These are phyloP conservation scores for Scyliorhinus canicula DNA, from an alignment of 2,797 vertebrate genomes.

Conservation along the genomic window DNA sequence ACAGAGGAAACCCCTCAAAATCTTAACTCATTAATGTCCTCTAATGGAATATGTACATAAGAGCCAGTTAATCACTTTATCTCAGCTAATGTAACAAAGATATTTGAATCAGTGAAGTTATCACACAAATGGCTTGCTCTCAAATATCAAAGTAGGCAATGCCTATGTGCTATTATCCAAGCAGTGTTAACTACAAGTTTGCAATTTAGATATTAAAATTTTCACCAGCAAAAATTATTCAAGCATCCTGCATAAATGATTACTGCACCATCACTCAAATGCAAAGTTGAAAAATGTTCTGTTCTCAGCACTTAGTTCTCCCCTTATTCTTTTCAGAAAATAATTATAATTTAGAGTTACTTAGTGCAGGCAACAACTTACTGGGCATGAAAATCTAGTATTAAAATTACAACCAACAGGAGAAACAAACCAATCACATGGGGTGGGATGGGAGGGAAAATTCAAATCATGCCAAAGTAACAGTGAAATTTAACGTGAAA, in stretches of 20 bases:
- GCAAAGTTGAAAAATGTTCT: conserved; percentile 13
- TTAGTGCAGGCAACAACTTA: neutral
- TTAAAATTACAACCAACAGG: conserved; percentile 9
- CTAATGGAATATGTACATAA: neutral
- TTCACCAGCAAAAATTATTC: neutral
- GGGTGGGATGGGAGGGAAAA: neutral
- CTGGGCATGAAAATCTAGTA: neutral
- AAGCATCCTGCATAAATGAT: neutral
- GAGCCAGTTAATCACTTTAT: neutral
- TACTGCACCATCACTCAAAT: neutral
- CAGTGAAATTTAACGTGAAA: neutral
- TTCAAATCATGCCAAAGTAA: conserved; percentile 27
- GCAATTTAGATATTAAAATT: neutral
- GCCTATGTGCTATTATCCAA: neutral
- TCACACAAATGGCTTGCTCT: neutral
- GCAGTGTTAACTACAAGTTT: neutral
- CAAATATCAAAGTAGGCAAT: neutral
- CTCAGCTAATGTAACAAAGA: neutral
- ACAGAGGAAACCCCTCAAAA: neutral
- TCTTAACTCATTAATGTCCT: neutral
- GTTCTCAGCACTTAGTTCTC: neutral
- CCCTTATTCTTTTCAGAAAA: neutral
- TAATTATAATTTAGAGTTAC: neutral
- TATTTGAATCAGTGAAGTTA: neutral
- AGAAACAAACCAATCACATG: conserved; percentile 8